A percentile compares a stretch with the other conserved stretches of the same genome.
phyloP scores from a whole-genome alignment of 2,888 invertebrate species.

The Cancer borealis region DNA sequence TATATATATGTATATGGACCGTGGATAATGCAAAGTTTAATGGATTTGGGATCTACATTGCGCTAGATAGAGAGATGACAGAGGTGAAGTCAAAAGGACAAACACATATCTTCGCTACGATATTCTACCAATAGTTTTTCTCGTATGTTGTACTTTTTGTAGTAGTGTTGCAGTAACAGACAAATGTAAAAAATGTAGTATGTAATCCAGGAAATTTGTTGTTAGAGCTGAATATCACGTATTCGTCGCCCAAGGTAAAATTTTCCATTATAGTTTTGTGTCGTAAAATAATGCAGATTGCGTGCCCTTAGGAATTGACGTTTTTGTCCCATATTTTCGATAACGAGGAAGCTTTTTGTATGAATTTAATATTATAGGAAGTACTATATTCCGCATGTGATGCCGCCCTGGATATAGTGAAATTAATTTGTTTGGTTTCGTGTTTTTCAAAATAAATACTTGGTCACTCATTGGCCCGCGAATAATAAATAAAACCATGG shows the following conservation, averaged over 20 bases:
- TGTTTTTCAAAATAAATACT: conserved; percentile 24
- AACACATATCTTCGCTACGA: not conserved
- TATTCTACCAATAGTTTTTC: not conserved
- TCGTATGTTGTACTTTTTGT: not conserved
- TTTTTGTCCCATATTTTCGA: not conserved
- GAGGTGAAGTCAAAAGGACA: not conserved
- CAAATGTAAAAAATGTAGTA: not conserved
- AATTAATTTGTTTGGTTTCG: conserved; percentile 9
- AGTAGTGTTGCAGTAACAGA: not conserved
- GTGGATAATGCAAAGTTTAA: not conserved
- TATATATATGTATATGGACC: not conserved
- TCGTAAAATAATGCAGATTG: not conserved
- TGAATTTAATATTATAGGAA: conserved; percentile 11
- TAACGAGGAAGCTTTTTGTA: not conserved
- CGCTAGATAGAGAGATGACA: not conserved
- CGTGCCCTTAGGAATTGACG: not conserved
- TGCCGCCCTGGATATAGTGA: not conserved
- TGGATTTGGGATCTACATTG: not conserved
- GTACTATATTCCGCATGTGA: not conserved
- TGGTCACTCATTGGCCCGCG: not conserved
- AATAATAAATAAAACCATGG: conserved; percentile 28
- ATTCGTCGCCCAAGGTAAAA: not conserved
- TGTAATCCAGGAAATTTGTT: not conserved
- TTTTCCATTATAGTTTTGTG: not conserved
- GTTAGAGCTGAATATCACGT: not conserved